Evolutionary conservation across 92 coral and sea anemone genomes (phyloP).

Genomic region (Phenganax marumi): DNA sequence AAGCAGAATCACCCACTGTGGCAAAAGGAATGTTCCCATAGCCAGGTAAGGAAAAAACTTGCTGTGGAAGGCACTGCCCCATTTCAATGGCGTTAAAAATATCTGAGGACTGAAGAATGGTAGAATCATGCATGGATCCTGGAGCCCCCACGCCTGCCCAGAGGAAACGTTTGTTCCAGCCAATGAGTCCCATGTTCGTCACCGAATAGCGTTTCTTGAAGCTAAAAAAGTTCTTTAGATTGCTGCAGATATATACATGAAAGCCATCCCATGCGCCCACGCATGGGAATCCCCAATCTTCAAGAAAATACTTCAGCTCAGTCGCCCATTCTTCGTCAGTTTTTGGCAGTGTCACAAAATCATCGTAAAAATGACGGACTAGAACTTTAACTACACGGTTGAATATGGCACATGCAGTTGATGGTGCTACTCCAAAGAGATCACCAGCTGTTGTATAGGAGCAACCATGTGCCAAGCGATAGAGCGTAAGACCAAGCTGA

Average conservation of each 20-base stretch:
- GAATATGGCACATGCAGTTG: slow-evolving; percentile 58
- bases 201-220: slow-evolving; percentile 53
- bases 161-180: slow-evolving; percentile 49
- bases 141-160: slow-evolving; percentile 60
- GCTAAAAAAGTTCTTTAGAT: slow-evolving; percentile 44
- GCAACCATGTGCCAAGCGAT: slow-evolving; percentile 51
- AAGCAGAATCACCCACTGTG: slow-evolving; percentile 46
- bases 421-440: slow-evolving; percentile 51
- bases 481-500: slow-evolving; percentile 40
- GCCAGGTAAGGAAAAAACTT: slow-evolving; percentile 43
- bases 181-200: slow-evolving; percentile 55
- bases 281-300: slow-evolving; percentile 52
- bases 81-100: slow-evolving; percentile 42
- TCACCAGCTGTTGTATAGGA: slow-evolving; percentile 55
- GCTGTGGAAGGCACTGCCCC: slow-evolving; percentile 46
- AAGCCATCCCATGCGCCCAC: slow-evolving; percentile 62
- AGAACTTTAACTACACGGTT: slow-evolving; percentile 42
- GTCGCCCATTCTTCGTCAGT: slow-evolving; percentile 40
- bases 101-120: slow-evolving; percentile 46
- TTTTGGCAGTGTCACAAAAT: slow-evolving; percentile 26
- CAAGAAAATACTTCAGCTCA: slow-evolving; percentile 28
- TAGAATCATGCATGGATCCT: slow-evolving; percentile 58
- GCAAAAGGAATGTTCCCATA: slow-evolving; percentile 43
- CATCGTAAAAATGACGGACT: slow-evolving; percentile 36
- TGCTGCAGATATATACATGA: slow-evolving; percentile 45